Conservation (phyloP, 2,113 vertebrate species). For the Brachyistius frenatus region DNA sequence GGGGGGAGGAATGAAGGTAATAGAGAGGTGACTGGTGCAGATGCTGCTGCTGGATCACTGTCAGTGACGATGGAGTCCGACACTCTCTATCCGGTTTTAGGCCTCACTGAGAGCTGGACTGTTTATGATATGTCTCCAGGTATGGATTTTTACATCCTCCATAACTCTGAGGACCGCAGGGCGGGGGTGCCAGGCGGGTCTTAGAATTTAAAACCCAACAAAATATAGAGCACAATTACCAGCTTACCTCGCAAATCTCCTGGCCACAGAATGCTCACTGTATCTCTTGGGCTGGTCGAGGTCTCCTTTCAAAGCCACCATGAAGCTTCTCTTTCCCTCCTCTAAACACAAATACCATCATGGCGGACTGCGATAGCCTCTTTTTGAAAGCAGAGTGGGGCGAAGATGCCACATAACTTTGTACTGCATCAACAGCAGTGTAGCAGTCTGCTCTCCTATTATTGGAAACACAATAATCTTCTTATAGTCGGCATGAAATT, state of each 20-base stretch:
- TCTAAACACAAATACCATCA: constrained; percentile 26
- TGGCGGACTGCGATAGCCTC: constrained; percentile 22
- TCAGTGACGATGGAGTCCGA: constrained; percentile 36
- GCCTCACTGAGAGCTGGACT: constrained; percentile 30
- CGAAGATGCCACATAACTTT: constrained; percentile 18
- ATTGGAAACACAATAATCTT: constrained; percentile 52
- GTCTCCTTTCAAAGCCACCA: constrained; percentile 17
- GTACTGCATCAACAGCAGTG: constrained; percentile 25
- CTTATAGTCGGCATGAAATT: constrained; percentile 36
- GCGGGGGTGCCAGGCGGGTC: background rate
- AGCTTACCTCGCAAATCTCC: constrained; percentile 52
- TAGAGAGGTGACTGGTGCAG: constrained; percentile 67
- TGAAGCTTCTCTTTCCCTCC: constrained; percentile 10
- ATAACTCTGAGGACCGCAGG: constrained; percentile 46
- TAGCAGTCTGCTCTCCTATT: constrained; percentile 25
- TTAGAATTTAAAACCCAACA: constrained; percentile 49
- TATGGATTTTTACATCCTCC: constrained; percentile 62
- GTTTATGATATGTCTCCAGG: constrained; percentile 56
- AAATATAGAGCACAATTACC: constrained; percentile 53
- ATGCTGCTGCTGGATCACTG: constrained; percentile 55
- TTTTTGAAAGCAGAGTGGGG: constrained; percentile 15
- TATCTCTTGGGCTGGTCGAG: constrained; percentile 26
- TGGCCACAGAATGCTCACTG: constrained; percentile 11
- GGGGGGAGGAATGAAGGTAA: constrained; percentile 60
- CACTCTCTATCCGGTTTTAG: constrained; percentile 31